phyloP scores from a whole-genome alignment of 2,113 vertebrate genomes.

The Lagopus muta region DNA sequence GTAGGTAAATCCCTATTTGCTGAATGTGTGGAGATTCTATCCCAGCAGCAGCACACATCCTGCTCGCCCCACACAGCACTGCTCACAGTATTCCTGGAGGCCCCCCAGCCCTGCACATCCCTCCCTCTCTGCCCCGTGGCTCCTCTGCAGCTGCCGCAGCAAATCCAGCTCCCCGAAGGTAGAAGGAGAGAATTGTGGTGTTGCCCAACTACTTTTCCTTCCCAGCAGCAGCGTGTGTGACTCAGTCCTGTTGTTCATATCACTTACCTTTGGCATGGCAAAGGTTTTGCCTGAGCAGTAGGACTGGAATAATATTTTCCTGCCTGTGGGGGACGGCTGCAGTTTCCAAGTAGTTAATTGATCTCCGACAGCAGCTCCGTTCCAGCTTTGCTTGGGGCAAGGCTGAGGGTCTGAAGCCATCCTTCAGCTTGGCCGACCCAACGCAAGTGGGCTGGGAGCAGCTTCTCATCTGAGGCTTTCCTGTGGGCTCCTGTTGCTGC shows the following conservation, averaged over 20 bases:
- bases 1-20: neutral
- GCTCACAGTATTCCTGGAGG: too few relatives aligned
- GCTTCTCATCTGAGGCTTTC: neutral
- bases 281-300: neutral
- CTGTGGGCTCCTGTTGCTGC: fast-evolving
- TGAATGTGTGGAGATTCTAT: neutral
- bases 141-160: neutral
- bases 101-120: too few relatives aligned
- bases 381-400: neutral
- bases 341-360: neutral
- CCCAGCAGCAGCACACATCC: too few relatives aligned
- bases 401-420: neutral
- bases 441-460: neutral
- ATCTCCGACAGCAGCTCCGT: neutral
- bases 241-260: neutral
- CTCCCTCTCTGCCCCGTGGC: too few relatives aligned
- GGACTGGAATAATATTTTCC: neutral
- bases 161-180: neutral
- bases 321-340: neutral
- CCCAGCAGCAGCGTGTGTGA: neutral
- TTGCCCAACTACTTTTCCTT: constrained; percentile 13
- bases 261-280: neutral
- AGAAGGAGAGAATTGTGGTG: neutral
- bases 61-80: too few relatives aligned
- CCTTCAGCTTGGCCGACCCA: neutral